Percentiles rank a stretch among this genome's conserved stretches.
Conservation (phyloP, 2,797 vertebrate species). For the Agapornis canus region DNA sequence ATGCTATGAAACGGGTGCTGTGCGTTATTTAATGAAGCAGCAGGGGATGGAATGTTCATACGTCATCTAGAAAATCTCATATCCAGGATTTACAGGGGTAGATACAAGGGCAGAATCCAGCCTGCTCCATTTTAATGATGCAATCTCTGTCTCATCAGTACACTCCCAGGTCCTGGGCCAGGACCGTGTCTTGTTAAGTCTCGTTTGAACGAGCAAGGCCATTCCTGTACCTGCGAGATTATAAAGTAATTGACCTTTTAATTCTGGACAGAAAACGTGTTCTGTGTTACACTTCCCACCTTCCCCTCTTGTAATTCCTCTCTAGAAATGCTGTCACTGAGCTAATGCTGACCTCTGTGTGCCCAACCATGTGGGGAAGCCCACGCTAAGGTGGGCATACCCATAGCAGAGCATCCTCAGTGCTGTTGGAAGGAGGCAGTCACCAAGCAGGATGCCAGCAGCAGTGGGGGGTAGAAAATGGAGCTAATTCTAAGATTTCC, state of each 20-base stretch:
- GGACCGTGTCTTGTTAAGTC: neutral
- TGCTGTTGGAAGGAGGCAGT: neutral
- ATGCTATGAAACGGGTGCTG: accelerated
- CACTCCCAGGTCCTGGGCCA: neutral
- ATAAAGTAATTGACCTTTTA: neutral
- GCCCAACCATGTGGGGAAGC: accelerated
- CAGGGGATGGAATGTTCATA: conserved; percentile 9
- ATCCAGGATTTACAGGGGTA: neutral
- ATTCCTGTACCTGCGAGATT: neutral
- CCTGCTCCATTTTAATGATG: neutral
- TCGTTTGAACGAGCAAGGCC: neutral
- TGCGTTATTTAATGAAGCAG: neutral
- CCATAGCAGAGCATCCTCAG: neutral
- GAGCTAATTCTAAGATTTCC: neutral
- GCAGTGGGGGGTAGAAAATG: accelerated
- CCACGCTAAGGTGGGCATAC: accelerated
- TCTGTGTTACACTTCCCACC: accelerated
- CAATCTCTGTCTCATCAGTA: neutral
- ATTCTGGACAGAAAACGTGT: neutral
- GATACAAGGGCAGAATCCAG: neutral
- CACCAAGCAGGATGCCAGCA: neutral
- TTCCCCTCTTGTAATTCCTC: accelerated
- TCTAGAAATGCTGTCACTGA: neutral
- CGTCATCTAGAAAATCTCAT: conserved; percentile 7
- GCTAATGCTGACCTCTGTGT: neutral